Conservation (phyloP, 1,140 invertebrate species). For the Euschistus heros region DNA sequence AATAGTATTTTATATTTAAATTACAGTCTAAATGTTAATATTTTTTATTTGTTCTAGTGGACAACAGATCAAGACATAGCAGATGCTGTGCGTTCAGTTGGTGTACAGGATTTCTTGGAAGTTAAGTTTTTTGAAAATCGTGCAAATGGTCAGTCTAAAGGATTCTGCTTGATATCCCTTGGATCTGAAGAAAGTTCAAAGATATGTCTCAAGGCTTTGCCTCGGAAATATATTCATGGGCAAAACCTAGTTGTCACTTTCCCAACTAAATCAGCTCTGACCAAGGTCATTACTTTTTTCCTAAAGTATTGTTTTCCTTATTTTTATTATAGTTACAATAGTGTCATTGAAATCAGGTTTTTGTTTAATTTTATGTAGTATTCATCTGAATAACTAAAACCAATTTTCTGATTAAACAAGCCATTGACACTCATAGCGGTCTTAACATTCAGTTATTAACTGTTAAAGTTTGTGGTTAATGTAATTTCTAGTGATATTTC, state of each 20-base stretch:
- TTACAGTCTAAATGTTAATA: not conserved
- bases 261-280: conserved; percentile 82
- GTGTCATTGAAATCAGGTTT: no score
- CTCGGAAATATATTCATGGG: conserved; percentile 90
- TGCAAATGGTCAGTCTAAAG: conserved; percentile 98
- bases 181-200: conserved; percentile 86
- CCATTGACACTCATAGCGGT: no score
- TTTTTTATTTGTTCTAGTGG: conserved; percentile 58
- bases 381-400: no score
- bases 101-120: conserved; percentile 88
- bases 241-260: conserved; percentile 88
- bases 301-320: no score
- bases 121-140: conserved; percentile 99
- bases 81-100: conserved; percentile 73
- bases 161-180: conserved; percentile 86
- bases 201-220: conserved; percentile 80
- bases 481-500: no score
- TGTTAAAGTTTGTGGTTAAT: no score
- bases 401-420: no score
- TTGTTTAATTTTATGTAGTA: no score
- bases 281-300: not conserved
- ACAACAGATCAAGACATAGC: conserved; percentile 94
- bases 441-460: no score
- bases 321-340: no score
- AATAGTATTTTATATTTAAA: no score